phyloP scores from a whole-genome alignment of 2,797 vertebrate species.

The Basileuterus tristriatus region DNA sequence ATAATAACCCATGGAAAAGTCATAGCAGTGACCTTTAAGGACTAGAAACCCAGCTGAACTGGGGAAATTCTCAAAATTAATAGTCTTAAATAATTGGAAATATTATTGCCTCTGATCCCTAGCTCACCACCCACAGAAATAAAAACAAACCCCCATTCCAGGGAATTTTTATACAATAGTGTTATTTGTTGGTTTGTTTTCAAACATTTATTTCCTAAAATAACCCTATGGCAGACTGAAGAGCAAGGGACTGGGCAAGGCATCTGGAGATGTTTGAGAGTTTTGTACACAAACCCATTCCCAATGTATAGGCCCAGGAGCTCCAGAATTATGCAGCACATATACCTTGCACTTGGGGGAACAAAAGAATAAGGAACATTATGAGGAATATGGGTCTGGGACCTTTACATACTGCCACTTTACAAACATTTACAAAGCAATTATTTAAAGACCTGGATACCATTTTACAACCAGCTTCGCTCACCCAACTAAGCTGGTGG shows the following conservation, averaged over 20 bases:
- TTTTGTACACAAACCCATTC: not conserved
- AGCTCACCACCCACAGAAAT: not conserved
- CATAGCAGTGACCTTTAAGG: not conserved
- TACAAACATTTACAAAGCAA: not conserved
- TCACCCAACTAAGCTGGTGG: not conserved
- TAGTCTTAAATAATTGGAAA: not conserved
- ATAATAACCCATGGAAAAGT: not conserved
- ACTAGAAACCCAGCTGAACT: not conserved
- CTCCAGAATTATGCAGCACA: not conserved
- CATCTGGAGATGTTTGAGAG: not conserved
- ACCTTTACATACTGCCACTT: not conserved
- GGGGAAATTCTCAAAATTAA: not conserved
- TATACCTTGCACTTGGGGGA: accelerated
- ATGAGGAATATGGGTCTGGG: not conserved
- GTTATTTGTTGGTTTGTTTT: not conserved
- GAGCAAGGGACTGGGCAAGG: accelerated
- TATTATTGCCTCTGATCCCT: not conserved
- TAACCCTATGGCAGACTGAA: not conserved
- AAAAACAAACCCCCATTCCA: not conserved
- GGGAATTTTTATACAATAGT: not conserved
- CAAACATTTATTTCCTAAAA: not conserved
- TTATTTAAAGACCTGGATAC: not conserved
- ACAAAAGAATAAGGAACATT: not conserved
- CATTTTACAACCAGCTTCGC: not conserved
- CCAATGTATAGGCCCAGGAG: not conserved